Evolutionary conservation across 1,140 invertebrate genomes (phyloP).

Genomic region (Eurosta solidaginis): DNA sequence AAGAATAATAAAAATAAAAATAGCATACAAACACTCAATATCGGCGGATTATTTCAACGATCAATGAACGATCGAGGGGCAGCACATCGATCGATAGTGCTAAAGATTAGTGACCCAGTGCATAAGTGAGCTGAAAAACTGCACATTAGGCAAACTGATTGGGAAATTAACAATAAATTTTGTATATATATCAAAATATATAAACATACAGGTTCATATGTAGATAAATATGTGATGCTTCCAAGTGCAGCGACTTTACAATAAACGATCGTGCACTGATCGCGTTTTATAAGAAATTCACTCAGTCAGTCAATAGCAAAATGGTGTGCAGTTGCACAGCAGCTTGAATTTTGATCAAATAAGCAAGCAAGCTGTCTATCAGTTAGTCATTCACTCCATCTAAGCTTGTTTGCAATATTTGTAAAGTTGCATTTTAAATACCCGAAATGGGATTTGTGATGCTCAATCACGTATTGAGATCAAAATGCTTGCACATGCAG

Average conservation of each 20-base stretch:
- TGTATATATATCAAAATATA: neutral
- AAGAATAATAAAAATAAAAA: neutral
- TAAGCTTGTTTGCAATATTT: neutral
- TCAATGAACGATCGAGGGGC: neutral
- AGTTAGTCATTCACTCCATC: neutral
- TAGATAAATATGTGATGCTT: neutral
- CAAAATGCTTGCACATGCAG: neutral
- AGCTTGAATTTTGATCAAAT: neutral
- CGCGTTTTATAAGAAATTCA: too few relatives aligned
- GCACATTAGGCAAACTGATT: conserved; percentile 3
- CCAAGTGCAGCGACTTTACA: neutral
- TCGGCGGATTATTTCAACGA: neutral
- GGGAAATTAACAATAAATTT: conserved; percentile 28
- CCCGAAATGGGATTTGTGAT: neutral
- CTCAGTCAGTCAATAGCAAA: neutral
- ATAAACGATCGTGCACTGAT: neutral
- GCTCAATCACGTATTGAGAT: neutral
- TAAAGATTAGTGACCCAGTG: neutral
- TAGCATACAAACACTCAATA: neutral
- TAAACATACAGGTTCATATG: neutral
- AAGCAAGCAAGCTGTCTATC: neutral
- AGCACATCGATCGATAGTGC: neutral
- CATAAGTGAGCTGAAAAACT: neutral
- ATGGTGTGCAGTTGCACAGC: neutral
- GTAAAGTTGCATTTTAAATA: conserved; percentile 11